Evolutionary conservation across 2,113 vertebrate species (phyloP).

Genomic region (Ploceus nigricollis): DNA sequence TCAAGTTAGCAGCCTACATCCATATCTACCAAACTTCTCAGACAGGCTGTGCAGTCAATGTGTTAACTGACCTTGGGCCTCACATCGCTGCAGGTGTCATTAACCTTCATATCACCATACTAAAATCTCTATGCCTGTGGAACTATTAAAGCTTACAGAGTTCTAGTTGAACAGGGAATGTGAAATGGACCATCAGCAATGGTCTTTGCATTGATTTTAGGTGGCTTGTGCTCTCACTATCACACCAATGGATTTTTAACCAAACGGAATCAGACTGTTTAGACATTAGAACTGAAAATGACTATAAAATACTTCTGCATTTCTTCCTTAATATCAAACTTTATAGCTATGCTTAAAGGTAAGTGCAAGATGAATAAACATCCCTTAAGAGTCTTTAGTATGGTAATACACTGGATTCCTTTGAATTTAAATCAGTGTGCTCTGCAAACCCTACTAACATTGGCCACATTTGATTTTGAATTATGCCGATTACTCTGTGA

Average conservation of each 20-base stretch:
- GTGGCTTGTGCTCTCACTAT: background rate
- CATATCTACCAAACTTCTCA: background rate
- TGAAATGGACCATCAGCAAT: background rate
- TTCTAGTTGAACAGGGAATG: background rate
- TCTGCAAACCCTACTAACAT: background rate
- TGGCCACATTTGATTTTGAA: background rate
- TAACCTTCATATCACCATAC: background rate
- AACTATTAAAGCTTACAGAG: background rate
- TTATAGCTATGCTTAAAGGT: background rate
- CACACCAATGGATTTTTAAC: slow-evolving; percentile 6
- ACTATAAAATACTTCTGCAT: slow-evolving; percentile 44
- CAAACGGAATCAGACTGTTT: slow-evolving; percentile 9
- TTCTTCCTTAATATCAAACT: slow-evolving; percentile 21
- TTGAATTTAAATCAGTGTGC: background rate
- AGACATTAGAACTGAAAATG: slow-evolving; percentile 13
- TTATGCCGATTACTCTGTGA: background rate
- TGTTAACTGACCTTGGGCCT: background rate
- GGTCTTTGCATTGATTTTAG: background rate
- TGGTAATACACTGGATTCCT: background rate
- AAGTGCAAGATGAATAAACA: slow-evolving; percentile 34
- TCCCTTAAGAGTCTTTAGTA: background rate
- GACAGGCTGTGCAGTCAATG: background rate
- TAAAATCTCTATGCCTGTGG: background rate
- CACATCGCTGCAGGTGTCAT: fast-evolving
- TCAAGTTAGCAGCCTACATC: background rate